phyloP scores from a whole-genome alignment of 2,888 invertebrate genomes.

The Sesia bembeciformis region DNA sequence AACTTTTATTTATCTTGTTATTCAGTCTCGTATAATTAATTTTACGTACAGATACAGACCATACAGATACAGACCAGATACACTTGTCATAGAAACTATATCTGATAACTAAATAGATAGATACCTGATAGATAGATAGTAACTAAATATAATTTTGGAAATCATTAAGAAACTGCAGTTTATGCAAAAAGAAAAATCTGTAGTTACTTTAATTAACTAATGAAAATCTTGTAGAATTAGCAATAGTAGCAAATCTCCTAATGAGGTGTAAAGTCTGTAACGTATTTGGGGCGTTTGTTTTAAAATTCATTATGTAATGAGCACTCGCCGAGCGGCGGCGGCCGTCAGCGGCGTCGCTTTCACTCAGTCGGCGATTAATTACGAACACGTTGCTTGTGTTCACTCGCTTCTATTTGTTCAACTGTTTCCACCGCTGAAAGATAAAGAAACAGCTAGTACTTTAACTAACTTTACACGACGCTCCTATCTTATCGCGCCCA shows the following conservation, averaged over 20 bases:
- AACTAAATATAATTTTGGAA: too few species aligned
- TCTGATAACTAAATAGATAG: too few species aligned
- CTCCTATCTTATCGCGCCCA: conserved; percentile 64
- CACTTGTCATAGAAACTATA: too few species aligned
- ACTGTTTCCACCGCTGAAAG: conserved; percentile 65
- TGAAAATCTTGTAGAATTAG: too few species aligned
- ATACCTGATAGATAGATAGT: too few species aligned
- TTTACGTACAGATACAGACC: too few species aligned
- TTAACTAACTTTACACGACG: conserved; percentile 45
- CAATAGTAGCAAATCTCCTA: neutral
- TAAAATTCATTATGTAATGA: conserved; percentile 70
- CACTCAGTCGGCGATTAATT: conserved; percentile 64
- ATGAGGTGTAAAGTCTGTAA: neutral
- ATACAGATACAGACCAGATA: too few species aligned
- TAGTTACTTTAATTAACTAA: too few species aligned
- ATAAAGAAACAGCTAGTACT: conserved; percentile 61
- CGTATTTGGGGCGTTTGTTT: conserved; percentile 60
- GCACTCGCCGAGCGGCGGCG: conserved; percentile 36
- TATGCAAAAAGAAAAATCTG: too few species aligned
- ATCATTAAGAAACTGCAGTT: too few species aligned
- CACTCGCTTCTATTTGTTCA: conserved; percentile 65
- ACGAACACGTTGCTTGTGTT: conserved; percentile 54
- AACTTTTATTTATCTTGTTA: too few species aligned
- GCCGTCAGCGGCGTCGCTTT: conserved; percentile 51
- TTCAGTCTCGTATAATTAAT: too few species aligned